A percentile compares a stretch with the other conserved stretches of the same genome.
Evolutionary conservation across 2,888 invertebrate genomes (phyloP).

Genomic region (Spodoptera exigua): DNA sequence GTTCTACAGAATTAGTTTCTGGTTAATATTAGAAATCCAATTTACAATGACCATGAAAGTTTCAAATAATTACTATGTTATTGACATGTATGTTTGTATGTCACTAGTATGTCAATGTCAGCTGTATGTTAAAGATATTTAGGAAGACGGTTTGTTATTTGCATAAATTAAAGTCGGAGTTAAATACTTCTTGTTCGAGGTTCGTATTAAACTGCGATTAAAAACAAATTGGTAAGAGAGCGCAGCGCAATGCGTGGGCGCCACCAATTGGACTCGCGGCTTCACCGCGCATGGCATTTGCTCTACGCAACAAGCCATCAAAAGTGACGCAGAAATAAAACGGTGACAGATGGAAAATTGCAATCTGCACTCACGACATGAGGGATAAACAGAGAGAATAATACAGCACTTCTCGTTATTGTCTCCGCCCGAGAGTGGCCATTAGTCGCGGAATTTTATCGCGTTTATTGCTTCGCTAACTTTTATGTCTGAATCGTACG

Average conservation of each 20-base stretch:
- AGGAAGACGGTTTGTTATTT: constrained; percentile 5
- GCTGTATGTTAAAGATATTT: neutral
- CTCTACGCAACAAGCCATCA: constrained; percentile 71
- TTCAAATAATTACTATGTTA: constrained; percentile 32
- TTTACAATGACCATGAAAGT: constrained; percentile 45
- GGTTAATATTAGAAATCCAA: constrained; percentile 38
- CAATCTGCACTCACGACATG: constrained; percentile 59
- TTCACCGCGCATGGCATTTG: constrained; percentile 53
- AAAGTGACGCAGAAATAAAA: constrained; percentile 70
- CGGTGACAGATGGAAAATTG: constrained; percentile 66
- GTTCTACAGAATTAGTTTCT: constrained; percentile 36
- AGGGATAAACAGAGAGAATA: constrained; percentile 56
- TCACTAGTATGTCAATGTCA: constrained; percentile 33
- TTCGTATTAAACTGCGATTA: constrained; percentile 30
- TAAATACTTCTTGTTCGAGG: constrained; percentile 1
- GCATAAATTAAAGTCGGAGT: neutral
- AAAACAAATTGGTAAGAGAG: constrained; percentile 38
- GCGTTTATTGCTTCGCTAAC: constrained; percentile 46
- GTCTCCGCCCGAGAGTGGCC: constrained; percentile 40
- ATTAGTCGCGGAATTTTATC: constrained; percentile 53
- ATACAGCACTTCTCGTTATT: constrained; percentile 49
- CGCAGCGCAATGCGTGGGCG: constrained; percentile 60
- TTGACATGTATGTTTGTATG: constrained; percentile 35
- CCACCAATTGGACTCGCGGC: constrained; percentile 55
- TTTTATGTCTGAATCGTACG: constrained; percentile 43